These are phyloP conservation scores for Phalanger gymnotis DNA, from an alignment of 2,797 vertebrate genomes.

Conservation along the genomic window DNA sequence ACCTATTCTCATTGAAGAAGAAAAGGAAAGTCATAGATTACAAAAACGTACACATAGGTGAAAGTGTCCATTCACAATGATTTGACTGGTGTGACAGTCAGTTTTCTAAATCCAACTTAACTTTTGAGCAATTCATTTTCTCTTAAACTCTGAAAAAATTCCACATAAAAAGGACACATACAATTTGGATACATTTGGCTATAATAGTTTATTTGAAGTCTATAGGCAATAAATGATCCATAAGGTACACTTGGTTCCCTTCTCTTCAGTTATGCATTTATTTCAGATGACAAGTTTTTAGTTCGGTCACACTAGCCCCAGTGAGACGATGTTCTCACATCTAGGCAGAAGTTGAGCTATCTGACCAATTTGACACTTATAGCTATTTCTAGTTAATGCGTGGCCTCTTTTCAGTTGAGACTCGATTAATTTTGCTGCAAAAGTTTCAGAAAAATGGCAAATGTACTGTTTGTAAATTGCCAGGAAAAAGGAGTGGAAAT, in stretches of 20 bases:
- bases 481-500: not conserved
- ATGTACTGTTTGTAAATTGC: too few species aligned
- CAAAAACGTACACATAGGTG: not conserved
- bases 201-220: too few species aligned
- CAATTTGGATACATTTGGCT: too few species aligned
- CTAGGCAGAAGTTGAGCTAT: not conserved
- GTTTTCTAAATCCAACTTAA: not conserved
- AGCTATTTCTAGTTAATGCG: not conserved
- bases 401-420: not conserved
- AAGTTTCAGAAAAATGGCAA: not conserved
- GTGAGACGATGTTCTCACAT: not conserved
- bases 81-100: not conserved
- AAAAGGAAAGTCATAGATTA: not conserved
- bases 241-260: not conserved
- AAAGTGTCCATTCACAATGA: not conserved
- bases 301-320: not conserved
- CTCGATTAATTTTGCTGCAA: not conserved
- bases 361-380: not conserved
- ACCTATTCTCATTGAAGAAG: not conserved
- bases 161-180: not conserved
- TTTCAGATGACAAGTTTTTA: not conserved
- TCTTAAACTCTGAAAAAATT: not conserved
- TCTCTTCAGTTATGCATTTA: not conserved
- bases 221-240: too few species aligned
- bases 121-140: not conserved